These are phyloP conservation scores for Proctacanthus coquilletti DNA, from an alignment of 1,140 invertebrate species.

Conservation along the genomic window DNA sequence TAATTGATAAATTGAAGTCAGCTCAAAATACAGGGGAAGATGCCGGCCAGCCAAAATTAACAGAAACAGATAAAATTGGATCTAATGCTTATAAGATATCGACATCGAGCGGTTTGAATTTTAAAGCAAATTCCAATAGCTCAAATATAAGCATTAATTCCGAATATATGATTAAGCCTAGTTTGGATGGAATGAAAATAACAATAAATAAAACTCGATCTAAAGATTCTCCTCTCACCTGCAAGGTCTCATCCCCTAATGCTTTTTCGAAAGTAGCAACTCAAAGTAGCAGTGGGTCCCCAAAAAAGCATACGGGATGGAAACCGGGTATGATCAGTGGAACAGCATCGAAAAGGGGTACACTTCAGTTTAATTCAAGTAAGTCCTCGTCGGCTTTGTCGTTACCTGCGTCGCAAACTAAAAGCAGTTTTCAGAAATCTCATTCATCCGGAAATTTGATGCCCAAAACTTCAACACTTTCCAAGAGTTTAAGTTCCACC, in stretches of 20 bases:
- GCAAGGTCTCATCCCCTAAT: slow-evolving; percentile 30
- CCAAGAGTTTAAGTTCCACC: slow-evolving; percentile 12
- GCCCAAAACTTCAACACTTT: slow-evolving; percentile 4
- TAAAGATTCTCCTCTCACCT: slow-evolving; percentile 23
- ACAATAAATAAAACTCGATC: slow-evolving; percentile 69
- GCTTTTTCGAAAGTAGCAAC: slow-evolving; percentile 34
- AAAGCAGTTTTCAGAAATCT: slow-evolving; percentile 22
- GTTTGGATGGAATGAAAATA: slow-evolving; percentile 64
- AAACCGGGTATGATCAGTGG: slow-evolving; percentile 52
- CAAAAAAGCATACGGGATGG: slow-evolving; percentile 63
- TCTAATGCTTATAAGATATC: not conserved
- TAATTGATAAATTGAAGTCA: slow-evolving; percentile 72
- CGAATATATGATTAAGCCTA: slow-evolving; percentile 71
- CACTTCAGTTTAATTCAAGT: slow-evolving; percentile 26
- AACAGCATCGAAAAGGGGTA: slow-evolving; percentile 46
- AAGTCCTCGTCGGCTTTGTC: slow-evolving; percentile 13
- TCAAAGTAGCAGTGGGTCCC: slow-evolving; percentile 40
- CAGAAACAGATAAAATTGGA: not conserved
- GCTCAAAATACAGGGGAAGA: slow-evolving; percentile 32
- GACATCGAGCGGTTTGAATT: not conserved
- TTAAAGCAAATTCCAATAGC: not conserved
- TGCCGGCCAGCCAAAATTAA: not conserved
- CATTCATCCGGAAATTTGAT: slow-evolving; percentile 24
- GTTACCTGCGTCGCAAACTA: slow-evolving; percentile 17
- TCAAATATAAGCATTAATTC: slow-evolving; percentile 37